Evolutionary conservation across 2,888 invertebrate genomes (phyloP), one percentile per base, ranked within the genome.

Genomic region (Chalcis sispes): DNA sequence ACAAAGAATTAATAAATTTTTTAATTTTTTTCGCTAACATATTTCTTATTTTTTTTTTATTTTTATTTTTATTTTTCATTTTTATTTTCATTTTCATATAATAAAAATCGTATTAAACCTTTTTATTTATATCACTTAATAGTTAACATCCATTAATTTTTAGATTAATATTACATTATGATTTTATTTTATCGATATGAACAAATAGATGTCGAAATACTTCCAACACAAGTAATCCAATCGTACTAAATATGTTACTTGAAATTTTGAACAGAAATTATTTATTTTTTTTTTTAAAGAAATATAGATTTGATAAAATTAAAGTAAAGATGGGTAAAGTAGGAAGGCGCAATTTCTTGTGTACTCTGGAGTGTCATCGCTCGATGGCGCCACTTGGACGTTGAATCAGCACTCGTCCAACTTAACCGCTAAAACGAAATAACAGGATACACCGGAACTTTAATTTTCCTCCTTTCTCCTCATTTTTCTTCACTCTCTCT

Each of bases 1-100:
- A 10, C 48, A 66, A 70, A 73, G 29, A 32, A 59, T 27, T 40
- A 69, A 72, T 72, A 69, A 72, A 72, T 70, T 70, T 77, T 2
- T 77, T 50, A 36, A 54, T 58, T 50, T 62, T 62, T 54, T 36
- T 15, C 42, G 15, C 15, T 13, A 42, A 42, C 13, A 15, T 13
- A 13, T 42, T 13, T 4, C 8, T 8, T 13, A 15, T 15, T 42
- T 42, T n/a, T 42, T 42, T 42, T 42, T 13, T 13, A 42, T 13
- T 15, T 7, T 42, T n/a, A n/a, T 13, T 4, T 2, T 8, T 13
- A 15, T 15, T 42, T 42, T n/a, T 42, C 15, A 13, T 42, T 13
- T 13, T 13, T 13, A 8, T 7, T 42, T 42, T 42, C 15, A 15
- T 15, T 42, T 13, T 15, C 42, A 13, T 42, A 42, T 13, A 42